These are phyloP conservation scores for Peribatodes rhomboidaria DNA, from an alignment of 2,888 invertebrate species.

Conservation along the genomic window DNA sequence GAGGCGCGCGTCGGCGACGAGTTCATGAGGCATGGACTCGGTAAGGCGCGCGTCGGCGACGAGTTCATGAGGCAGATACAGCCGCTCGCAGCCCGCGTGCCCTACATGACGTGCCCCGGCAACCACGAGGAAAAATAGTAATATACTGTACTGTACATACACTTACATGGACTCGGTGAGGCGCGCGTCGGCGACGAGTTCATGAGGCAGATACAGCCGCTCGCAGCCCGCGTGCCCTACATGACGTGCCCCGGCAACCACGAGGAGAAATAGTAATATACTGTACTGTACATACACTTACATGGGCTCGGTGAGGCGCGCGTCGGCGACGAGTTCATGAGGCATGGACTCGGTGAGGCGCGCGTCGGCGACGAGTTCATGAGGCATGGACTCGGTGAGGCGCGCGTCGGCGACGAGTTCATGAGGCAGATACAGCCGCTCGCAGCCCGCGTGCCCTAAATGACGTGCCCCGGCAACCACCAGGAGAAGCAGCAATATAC, in stretches of 20 bases:
- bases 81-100: slow-evolving; percentile 94
- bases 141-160: too few species aligned
- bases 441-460: too few species aligned
- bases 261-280: slow-evolving; percentile 81
- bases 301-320: slow-evolving; percentile 92
- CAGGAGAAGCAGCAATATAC: too few species aligned
- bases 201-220: slow-evolving; percentile 96
- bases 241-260: slow-evolving; percentile 98
- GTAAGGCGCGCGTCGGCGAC: slow-evolving; percentile 94
- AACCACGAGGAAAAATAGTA: slow-evolving; percentile 95
- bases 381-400: slow-evolving; percentile 95
- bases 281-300: too few species aligned
- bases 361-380: slow-evolving; percentile 96
- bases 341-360: slow-evolving; percentile 95
- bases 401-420: slow-evolving; percentile 96
- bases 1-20: slow-evolving; percentile 96
- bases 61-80: slow-evolving; percentile 97
- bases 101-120: slow-evolving; percentile 95
- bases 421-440: slow-evolving; percentile 60
- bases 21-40: slow-evolving; percentile 95
- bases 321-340: slow-evolving; percentile 97
- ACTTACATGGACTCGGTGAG: slow-evolving; percentile 93
- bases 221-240: slow-evolving; percentile 96
- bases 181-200: slow-evolving; percentile 96
- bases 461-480: too few species aligned